Evolutionary conservation across 2,888 invertebrate species (phyloP).

Genomic region (Danaus chrysippus): DNA sequence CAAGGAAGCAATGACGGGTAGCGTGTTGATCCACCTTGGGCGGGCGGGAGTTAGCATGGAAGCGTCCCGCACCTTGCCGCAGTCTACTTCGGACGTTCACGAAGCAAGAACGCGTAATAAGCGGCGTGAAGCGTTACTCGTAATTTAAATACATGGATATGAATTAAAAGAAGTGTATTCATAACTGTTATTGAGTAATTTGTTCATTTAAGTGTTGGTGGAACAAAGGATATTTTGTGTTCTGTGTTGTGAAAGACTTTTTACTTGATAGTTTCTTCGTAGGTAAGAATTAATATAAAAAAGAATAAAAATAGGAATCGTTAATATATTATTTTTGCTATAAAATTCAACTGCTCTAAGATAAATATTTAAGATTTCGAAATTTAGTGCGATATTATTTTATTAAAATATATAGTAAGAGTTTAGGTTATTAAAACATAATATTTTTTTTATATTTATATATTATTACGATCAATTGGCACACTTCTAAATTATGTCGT

Average conservation of each 20-base stretch:
- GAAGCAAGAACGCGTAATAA: conserved; percentile 30
- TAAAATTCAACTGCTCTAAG: too few relatives aligned
- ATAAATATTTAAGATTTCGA: too few relatives aligned
- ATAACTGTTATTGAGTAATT: conserved; percentile 9
- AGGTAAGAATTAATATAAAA: conserved; percentile 32
- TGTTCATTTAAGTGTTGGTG: conserved; percentile 26
- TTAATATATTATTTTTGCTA: too few relatives aligned
- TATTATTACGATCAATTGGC: too few relatives aligned
- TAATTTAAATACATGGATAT: conserved; percentile 33
- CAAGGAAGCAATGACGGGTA: conserved; percentile 28
- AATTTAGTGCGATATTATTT: too few relatives aligned
- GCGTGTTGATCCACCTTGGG: conserved; percentile 39
- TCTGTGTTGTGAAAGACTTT: conserved; percentile 28
- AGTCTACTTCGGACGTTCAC: conserved; percentile 44
- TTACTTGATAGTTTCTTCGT: conserved; percentile 27
- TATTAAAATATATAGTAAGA: too few relatives aligned
- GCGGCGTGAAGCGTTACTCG: conserved; percentile 23
- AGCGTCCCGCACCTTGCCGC: conserved; percentile 49
- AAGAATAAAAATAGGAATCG: too few relatives aligned
- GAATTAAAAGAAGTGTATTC: conserved; percentile 36
- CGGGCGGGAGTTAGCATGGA: conserved; percentile 41
- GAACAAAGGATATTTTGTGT: conserved; percentile 23
- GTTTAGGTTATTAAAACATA: too few relatives aligned
- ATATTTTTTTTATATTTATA: too few relatives aligned
- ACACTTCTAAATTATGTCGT: too few relatives aligned